Evolutionary conservation across 2,888 invertebrate genomes (phyloP).

Genomic region (Pseudolycoriella hygida): DNA sequence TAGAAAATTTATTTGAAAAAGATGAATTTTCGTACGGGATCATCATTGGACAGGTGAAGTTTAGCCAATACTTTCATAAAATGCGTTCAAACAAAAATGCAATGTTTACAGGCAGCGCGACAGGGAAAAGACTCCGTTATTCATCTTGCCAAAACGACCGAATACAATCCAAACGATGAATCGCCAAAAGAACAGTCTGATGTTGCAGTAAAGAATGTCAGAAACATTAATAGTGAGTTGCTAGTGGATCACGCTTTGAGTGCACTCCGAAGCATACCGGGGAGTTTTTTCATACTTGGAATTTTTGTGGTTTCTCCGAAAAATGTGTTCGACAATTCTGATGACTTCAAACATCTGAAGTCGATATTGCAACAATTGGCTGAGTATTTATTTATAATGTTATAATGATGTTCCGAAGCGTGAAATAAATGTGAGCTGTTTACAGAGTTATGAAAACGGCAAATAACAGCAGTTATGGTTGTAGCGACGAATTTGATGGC

Average conservation of each 20-base stretch:
- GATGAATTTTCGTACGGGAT: slow-evolving; percentile 52
- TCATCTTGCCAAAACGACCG: slow-evolving; percentile 59
- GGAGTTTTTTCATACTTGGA: slow-evolving; percentile 58
- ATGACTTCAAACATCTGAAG: background rate
- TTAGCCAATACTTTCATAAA: too few relatives aligned
- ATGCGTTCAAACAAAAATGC: too few relatives aligned
- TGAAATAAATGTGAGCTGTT: too few relatives aligned
- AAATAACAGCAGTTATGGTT: background rate
- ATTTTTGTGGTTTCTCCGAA: background rate
- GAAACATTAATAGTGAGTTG: slow-evolving; percentile 45
- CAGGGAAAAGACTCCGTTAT: slow-evolving; percentile 49
- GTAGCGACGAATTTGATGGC: background rate
- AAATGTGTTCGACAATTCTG: background rate
- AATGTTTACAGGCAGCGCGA: too few relatives aligned
- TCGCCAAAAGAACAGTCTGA: too few relatives aligned
- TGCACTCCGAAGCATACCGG: slow-evolving; percentile 78
- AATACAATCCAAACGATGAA: too few relatives aligned
- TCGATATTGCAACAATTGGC: background rate
- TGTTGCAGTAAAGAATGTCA: too few relatives aligned
- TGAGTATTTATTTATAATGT: background rate
- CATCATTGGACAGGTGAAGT: slow-evolving; percentile 67
- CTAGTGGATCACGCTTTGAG: slow-evolving; percentile 69
- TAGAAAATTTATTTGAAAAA: slow-evolving; percentile 42
- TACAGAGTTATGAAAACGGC: background rate
- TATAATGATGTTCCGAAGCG: too few relatives aligned